A percentile compares a stretch with the other conserved stretches of the same genome.
Evolutionary conservation across 1,140 invertebrate genomes (phyloP).

Genomic region (Drosophila kohkoa): DNA sequence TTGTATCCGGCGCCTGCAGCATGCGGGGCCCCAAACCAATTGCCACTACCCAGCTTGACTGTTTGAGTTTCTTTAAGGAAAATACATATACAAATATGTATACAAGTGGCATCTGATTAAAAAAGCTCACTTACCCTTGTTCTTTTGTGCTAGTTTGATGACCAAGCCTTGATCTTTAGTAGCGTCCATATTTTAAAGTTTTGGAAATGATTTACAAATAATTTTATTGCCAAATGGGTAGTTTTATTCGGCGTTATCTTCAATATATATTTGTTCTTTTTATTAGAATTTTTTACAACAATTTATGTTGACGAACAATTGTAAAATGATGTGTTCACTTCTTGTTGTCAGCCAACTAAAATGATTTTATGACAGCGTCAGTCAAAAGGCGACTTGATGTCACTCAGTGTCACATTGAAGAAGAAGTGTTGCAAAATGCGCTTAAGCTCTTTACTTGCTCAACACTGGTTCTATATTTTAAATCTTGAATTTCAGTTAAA

Average conservation of each 20-base stretch:
- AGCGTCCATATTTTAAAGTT: slow-evolving; percentile 54
- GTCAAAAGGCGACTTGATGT: slow-evolving; percentile 37
- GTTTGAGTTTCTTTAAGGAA: slow-evolving; percentile 64
- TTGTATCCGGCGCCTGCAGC: slow-evolving; percentile 1
- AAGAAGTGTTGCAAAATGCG: slow-evolving; percentile 18
- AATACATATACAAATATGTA: not conserved
- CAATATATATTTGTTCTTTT: slow-evolving; percentile 48
- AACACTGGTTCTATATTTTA: slow-evolving; percentile 1
- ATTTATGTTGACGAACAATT: slow-evolving; percentile 76
- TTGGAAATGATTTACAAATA: slow-evolving; percentile 52
- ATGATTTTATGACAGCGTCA: slow-evolving; percentile 35
- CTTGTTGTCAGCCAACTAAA: slow-evolving; percentile 8
- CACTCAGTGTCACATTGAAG: not conserved
- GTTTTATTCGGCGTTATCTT: slow-evolving; percentile 46
- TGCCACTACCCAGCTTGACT: slow-evolving; percentile 43
- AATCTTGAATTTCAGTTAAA: slow-evolving; percentile 2
- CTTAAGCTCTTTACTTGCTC: not conserved
- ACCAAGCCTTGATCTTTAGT: slow-evolving; percentile 56
- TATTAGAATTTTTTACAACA: slow-evolving; percentile 76
- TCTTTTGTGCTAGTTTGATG: slow-evolving; percentile 74
- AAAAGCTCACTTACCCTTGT: slow-evolving; percentile 57
- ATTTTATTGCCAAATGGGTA: slow-evolving; percentile 66
- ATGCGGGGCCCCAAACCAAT: slow-evolving; percentile 47
- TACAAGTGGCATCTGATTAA: not conserved
- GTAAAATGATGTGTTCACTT: slow-evolving; percentile 55